A percentile compares a stretch with the other conserved stretches of the same genome.
phyloP scores from a whole-genome alignment of 2,797 vertebrate species.

The Oryzias dopingdopingensis region DNA sequence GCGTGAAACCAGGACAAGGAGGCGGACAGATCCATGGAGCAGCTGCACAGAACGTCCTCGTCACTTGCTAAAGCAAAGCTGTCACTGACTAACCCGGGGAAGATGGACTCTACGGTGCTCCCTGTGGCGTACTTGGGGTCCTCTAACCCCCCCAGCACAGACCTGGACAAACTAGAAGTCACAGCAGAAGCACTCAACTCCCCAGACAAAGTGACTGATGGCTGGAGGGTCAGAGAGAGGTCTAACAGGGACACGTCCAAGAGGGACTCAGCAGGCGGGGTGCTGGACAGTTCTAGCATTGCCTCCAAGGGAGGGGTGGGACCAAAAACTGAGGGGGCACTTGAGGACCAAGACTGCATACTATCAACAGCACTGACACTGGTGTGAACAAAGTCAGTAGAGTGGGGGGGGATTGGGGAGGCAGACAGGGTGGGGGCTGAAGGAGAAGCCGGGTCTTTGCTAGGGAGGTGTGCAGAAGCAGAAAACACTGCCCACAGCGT shows the following conservation, averaged over 20 bases:
- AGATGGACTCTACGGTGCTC: conserved; percentile 52
- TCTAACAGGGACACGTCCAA: conserved; percentile 67
- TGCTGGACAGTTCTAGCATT: conserved; percentile 62
- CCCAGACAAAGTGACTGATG: conserved; percentile 76
- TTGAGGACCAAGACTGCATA: conserved; percentile 79
- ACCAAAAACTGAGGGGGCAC: conserved; percentile 72
- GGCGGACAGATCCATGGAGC: conserved; percentile 51
- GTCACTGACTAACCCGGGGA: conserved; percentile 46
- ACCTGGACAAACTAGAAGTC: conserved; percentile 68
- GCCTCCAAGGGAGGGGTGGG: conserved; percentile 75
- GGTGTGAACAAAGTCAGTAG: conserved; percentile 70
- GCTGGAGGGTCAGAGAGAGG: conserved; percentile 73
- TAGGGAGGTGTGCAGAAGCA: conserved; percentile 70
- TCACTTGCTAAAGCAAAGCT: conserved; percentile 45
- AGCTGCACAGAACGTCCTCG: conserved; percentile 50
- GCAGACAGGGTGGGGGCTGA: conserved; percentile 76
- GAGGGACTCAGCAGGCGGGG: conserved; percentile 69
- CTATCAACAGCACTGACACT: conserved; percentile 68
- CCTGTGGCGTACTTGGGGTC: conserved; percentile 52
- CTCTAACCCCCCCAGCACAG: conserved; percentile 70
- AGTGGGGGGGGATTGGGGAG: conserved; percentile 73
- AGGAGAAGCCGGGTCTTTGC: conserved; percentile 74
- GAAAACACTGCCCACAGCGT: conserved; percentile 81
- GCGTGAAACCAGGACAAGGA: conserved; percentile 63
- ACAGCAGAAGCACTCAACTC: conserved; percentile 75